Percentiles rank a stretch among this genome's conserved stretches.
Evolutionary conservation across 2,797 vertebrate genomes (phyloP).

Genomic region (Catostomus latipinnis): DNA sequence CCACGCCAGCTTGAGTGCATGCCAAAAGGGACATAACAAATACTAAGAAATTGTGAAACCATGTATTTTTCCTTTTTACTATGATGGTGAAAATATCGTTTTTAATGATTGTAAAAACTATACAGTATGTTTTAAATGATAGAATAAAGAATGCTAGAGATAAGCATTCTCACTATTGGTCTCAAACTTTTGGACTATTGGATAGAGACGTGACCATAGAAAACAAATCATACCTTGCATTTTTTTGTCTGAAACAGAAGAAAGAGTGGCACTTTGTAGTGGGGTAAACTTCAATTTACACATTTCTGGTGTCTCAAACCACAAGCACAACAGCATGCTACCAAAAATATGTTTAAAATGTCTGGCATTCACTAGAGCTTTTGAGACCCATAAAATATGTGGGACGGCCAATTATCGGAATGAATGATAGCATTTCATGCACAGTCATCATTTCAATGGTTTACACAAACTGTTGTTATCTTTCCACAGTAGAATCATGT

Average conservation of each 20-base stretch:
- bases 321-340: conserved; percentile 34
- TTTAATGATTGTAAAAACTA: too few relatives aligned
- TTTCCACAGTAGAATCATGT: conserved; percentile 16
- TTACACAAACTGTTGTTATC: conserved; percentile 43
- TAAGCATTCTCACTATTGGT: neutral
- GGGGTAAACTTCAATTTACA: conserved; percentile 51
- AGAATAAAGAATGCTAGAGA: neutral
- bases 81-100: too few relatives aligned
- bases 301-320: conserved; percentile 51
- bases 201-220: neutral
- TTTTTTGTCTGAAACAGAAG: neutral
- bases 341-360: conserved; percentile 63
- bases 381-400: conserved; percentile 51
- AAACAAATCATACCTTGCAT: conserved; percentile 20
- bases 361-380: conserved; percentile 53
- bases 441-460: conserved; percentile 31
- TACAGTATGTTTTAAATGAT: too few relatives aligned
- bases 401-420: conserved; percentile 29
- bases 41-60: too few relatives aligned
- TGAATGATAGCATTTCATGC: conserved; percentile 32
- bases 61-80: too few relatives aligned
- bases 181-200: neutral
- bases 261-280: conserved; percentile 7
- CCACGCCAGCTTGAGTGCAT: too few relatives aligned
- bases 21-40: too few relatives aligned